phyloP scores from a whole-genome alignment of 2,888 invertebrate genomes.

The Acleris laterana region DNA sequence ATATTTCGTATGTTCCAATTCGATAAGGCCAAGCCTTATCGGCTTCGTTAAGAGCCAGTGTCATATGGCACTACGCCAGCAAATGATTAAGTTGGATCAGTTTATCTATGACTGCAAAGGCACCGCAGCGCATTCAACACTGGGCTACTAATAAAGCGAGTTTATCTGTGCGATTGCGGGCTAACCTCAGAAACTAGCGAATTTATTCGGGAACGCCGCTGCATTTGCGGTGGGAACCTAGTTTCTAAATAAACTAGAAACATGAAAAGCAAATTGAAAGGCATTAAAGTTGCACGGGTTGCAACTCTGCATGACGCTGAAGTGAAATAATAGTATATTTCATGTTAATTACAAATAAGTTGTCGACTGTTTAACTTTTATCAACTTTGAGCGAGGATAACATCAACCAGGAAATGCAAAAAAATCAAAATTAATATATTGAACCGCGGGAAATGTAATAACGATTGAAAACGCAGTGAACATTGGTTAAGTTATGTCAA shows the following conservation, averaged over 20 bases:
- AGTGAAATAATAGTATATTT: not conserved
- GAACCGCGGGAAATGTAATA: too few species aligned
- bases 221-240: constrained; percentile 31
- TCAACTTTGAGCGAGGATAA: too few species aligned
- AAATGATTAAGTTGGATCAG: constrained; percentile 36
- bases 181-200: constrained; percentile 28
- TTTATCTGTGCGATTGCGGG: constrained; percentile 33
- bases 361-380: too few species aligned
- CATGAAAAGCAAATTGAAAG: constrained; percentile 32
- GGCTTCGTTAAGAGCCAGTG: constrained; percentile 22
- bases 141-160: constrained; percentile 35
- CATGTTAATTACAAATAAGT: too few species aligned
- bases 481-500: too few species aligned
- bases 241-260: constrained; percentile 34
- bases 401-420: too few species aligned
- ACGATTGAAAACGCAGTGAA: too few species aligned
- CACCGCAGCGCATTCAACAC: constrained; percentile 31
- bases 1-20: constrained; percentile 29
- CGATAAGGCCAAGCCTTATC: constrained; percentile 34
- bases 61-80: constrained; percentile 34
- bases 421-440: too few species aligned
- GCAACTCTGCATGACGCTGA: not conserved
- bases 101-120: constrained; percentile 35
- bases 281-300: constrained; percentile 24
- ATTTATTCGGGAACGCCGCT: constrained; percentile 33